Evolutionary conservation across 2,797 vertebrate genomes (phyloP).

Genomic region (Hydrocynus forskahlii): DNA sequence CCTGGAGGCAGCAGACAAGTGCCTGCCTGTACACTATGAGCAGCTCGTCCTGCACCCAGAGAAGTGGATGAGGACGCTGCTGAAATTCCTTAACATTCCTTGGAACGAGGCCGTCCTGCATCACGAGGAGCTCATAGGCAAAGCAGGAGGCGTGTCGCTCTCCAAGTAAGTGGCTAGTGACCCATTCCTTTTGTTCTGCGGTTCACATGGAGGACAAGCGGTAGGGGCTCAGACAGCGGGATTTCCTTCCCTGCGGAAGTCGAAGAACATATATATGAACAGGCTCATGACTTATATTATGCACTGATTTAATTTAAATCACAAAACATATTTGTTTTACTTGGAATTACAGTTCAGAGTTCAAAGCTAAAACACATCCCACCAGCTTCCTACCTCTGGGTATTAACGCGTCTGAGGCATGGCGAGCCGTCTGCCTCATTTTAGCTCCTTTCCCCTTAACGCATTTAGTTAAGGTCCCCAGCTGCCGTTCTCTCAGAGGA

Average conservation of each 20-base stretch:
- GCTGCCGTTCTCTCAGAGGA: slow-evolving; percentile 12
- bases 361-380: slow-evolving; percentile 11
- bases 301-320: slow-evolving; percentile 25
- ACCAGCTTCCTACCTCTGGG: slow-evolving; percentile 5
- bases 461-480: slow-evolving; percentile 20
- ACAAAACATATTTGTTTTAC: slow-evolving; percentile 15
- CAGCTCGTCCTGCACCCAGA: slow-evolving; percentile 95
- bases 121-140: slow-evolving; percentile 97
- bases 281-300: background rate
- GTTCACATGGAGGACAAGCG: background rate
- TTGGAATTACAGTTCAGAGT: slow-evolving; percentile 15
- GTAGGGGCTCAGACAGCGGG: background rate
- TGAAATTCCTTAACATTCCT: slow-evolving; percentile 91
- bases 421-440: slow-evolving; percentile 30
- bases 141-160: slow-evolving; percentile 94
- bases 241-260: background rate
- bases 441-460: slow-evolving; percentile 20
- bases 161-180: slow-evolving; percentile 88
- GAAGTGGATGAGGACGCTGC: slow-evolving; percentile 92
- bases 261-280: background rate
- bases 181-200: background rate
- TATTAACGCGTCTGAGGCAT: slow-evolving; percentile 3
- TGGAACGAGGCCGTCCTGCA: slow-evolving; percentile 95
- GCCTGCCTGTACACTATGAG: slow-evolving; percentile 92
- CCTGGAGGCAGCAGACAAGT: slow-evolving; percentile 88